These are phyloP conservation scores for Sinosuthora webbiana DNA, from an alignment of 2,113 vertebrate species.

Conservation along the genomic window DNA sequence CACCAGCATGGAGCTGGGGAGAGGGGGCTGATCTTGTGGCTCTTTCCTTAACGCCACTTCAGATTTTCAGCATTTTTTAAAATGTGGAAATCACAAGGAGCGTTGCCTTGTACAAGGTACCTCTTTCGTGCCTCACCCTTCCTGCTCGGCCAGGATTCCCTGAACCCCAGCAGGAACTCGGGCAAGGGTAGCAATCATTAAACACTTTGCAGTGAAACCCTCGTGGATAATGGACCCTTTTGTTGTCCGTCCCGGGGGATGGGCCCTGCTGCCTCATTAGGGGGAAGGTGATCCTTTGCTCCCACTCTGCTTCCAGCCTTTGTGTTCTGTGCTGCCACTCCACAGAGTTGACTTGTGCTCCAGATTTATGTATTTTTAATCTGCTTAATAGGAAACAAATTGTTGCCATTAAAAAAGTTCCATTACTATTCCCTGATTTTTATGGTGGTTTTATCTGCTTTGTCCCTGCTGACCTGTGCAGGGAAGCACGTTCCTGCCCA, in stretches of 20 bases:
- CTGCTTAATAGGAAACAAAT: not conserved
- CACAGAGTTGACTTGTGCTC: not conserved
- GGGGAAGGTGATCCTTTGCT: not conserved
- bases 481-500: not conserved
- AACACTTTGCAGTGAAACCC: not conserved
- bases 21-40: not conserved
- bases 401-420: not conserved
- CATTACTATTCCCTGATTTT: not conserved
- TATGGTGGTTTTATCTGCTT: accelerated
- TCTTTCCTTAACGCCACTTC: accelerated
- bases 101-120: not conserved
- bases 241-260: not conserved
- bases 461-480: accelerated
- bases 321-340: not conserved
- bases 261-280: not conserved
- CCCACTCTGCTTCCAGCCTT: not conserved
- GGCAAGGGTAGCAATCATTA: accelerated
- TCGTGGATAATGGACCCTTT: not conserved
- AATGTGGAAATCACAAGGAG: accelerated
- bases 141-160: not conserved
- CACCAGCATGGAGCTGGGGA: accelerated
- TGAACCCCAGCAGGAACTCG: accelerated
- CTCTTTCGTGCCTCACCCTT: not conserved
- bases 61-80: not conserved
- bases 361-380: not conserved